Conservation (phyloP, 1,140 invertebrate species). For the Lordiphosa mommai region DNA sequence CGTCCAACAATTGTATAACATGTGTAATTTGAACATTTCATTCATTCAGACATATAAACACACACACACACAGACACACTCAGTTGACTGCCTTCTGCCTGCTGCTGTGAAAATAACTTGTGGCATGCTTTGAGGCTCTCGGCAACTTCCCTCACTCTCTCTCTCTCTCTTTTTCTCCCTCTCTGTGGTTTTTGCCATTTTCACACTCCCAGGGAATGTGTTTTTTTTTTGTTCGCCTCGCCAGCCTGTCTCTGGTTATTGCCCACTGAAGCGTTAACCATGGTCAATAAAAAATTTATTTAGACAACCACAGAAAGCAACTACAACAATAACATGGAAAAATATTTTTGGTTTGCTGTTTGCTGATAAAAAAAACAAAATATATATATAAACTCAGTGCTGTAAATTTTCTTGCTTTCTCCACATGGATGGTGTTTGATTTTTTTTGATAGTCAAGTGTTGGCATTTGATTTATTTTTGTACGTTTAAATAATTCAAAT, state of each 20-base stretch:
- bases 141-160: conserved; percentile 8
- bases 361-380: conserved; percentile 50
- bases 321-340: conserved; percentile 34
- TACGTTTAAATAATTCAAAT: conserved; percentile 63
- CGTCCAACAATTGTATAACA: conserved; percentile 68
- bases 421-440: background rate
- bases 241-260: conserved; percentile 47
- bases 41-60: background rate
- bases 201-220: conserved; percentile 16
- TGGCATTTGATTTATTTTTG: conserved; percentile 69
- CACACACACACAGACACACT: conserved; percentile 3
- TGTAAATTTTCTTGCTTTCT: conserved; percentile 24
- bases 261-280: conserved; percentile 71
- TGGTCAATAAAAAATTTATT: conserved; percentile 77
- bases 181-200: conserved; percentile 52
- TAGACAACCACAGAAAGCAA: conserved; percentile 54
- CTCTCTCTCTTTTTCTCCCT: background rate
- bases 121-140: conserved; percentile 70
- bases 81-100: conserved; percentile 12
- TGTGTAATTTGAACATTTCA: conserved; percentile 69
- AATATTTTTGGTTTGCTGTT: conserved; percentile 30
- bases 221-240: background rate
- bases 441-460: conserved; percentile 30
- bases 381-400: conserved; percentile 18
- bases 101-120: conserved; percentile 62